Conservation (phyloP, 2,888 invertebrate genomes). For the Zygothrica quintamaculata region DNA sequence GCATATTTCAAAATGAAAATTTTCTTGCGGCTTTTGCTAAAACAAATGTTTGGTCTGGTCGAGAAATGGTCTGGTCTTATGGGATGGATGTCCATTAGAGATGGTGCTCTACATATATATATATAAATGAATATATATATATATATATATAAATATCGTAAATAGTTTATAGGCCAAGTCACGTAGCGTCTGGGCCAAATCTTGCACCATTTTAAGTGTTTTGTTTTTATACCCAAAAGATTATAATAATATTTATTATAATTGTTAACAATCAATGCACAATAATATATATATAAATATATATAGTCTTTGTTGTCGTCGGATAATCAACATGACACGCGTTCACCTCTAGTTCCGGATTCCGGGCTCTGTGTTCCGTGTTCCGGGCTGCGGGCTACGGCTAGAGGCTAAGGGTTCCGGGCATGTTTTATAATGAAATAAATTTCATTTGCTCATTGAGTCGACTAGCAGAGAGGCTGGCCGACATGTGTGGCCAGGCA, state of each 20-base stretch:
- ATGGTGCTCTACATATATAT: not conserved
- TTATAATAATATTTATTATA: too few species aligned
- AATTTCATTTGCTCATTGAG: constrained; percentile 79
- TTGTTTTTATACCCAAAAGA: too few species aligned
- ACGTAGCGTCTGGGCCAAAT: too few species aligned
- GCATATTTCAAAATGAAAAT: constrained; percentile 78
- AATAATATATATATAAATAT: too few species aligned
- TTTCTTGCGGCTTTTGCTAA: constrained; percentile 75
- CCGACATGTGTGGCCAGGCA: constrained; percentile 77
- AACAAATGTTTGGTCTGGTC: constrained; percentile 73
- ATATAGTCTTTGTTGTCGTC: too few species aligned
- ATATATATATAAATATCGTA: too few species aligned
- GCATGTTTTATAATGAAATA: constrained; percentile 74
- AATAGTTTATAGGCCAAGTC: too few species aligned
- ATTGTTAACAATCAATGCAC: too few species aligned
- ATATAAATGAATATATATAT: too few species aligned
- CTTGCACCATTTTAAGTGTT: too few species aligned
- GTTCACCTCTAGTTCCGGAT: constrained; percentile 6
- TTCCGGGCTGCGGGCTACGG: not conserved
- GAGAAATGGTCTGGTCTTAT: constrained; percentile 13
- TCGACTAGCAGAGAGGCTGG: constrained; percentile 60
- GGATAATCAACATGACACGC: constrained; percentile 2
- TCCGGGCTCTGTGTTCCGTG: constrained; percentile 6
- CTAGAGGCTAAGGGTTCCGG: constrained; percentile 12
- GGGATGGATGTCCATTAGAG: not conserved